Conservation (phyloP, 2,113 vertebrate genomes). For the Synodontis membranacea region DNA sequence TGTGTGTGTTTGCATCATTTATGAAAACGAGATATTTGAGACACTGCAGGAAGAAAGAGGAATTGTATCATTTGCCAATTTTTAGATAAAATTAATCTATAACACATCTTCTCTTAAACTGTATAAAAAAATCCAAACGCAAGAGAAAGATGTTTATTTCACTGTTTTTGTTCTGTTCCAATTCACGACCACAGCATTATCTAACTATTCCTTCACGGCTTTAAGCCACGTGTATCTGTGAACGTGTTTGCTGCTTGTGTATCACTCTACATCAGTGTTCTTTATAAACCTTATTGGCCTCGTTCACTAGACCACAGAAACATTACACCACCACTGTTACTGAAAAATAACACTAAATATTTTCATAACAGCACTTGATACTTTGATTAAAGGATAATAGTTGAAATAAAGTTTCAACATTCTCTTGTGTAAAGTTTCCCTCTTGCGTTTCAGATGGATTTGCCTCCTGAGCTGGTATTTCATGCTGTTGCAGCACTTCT, state of each 20-base stretch:
- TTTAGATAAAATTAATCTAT: too few species aligned
- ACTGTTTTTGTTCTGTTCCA: neutral
- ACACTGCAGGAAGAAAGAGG: too few species aligned
- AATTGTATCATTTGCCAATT: too few species aligned
- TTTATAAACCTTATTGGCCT: neutral
- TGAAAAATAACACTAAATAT: neutral
- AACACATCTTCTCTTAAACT: too few species aligned
- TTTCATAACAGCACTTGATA: neutral
- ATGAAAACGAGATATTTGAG: too few species aligned
- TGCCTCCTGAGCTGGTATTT: too few species aligned
- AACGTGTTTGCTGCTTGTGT: neutral
- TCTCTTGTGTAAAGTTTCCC: too few species aligned
- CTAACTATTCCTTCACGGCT: neutral
- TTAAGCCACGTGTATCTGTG: neutral
- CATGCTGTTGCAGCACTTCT: too few species aligned
- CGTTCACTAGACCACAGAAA: neutral
- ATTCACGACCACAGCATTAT: neutral
- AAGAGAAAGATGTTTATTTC: neutral
- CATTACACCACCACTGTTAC: neutral
- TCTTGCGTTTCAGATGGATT: neutral
- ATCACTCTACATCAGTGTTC: neutral
- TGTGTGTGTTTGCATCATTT: too few species aligned
- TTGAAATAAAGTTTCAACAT: neutral
- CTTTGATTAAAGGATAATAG: neutral
- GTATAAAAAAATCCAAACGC: neutral